A percentile compares a stretch with the other conserved stretches of the same genome.
These are phyloP conservation scores for Hemistola chrysoprasaria DNA, from an alignment of 2,888 invertebrate genomes.

Conservation along the genomic window DNA sequence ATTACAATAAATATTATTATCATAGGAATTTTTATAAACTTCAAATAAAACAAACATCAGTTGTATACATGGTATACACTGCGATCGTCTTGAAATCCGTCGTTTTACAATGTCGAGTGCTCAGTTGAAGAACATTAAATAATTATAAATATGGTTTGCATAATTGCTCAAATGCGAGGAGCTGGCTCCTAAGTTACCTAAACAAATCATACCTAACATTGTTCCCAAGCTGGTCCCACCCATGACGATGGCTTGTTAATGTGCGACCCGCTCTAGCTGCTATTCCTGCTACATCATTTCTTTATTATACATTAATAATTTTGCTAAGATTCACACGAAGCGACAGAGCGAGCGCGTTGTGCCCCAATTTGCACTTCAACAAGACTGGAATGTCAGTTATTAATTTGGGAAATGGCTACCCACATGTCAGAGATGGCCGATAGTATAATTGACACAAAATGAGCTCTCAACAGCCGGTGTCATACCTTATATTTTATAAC, in stretches of 20 bases:
- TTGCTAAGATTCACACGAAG: constrained; percentile 22
- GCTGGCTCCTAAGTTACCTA: constrained; percentile 67
- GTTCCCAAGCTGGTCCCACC: constrained; percentile 82
- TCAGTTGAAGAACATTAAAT: constrained; percentile 37
- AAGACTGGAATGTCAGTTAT: constrained; percentile 80
- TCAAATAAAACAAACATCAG: constrained; percentile 29
- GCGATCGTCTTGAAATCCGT: constrained; percentile 27
- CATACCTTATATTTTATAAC: constrained; percentile 30
- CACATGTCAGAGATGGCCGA: constrained; percentile 48
- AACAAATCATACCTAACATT: constrained; percentile 77
- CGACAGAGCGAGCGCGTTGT: constrained; percentile 44
- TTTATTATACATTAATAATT: no score
- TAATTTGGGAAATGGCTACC: constrained; percentile 69
- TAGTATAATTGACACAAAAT: constrained; percentile 52
- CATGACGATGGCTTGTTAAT: constrained; percentile 79
- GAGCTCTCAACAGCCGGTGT: constrained; percentile 33
- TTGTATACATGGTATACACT: constrained; percentile 27
- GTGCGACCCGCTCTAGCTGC: constrained; percentile 51
- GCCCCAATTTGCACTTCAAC: constrained; percentile 70
- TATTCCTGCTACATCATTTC: constrained; percentile 3
- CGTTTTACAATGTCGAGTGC: constrained; percentile 32
- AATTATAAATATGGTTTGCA: constrained; percentile 54
- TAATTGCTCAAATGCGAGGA: constrained; percentile 57
- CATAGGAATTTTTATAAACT: constrained; percentile 37
- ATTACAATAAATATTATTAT: constrained; percentile 43